A percentile compares a stretch with the other conserved stretches of the same genome.
These are phyloP conservation scores for Passer montanus DNA, from an alignment of 2,113 vertebrate genomes.

Conservation along the genomic window DNA sequence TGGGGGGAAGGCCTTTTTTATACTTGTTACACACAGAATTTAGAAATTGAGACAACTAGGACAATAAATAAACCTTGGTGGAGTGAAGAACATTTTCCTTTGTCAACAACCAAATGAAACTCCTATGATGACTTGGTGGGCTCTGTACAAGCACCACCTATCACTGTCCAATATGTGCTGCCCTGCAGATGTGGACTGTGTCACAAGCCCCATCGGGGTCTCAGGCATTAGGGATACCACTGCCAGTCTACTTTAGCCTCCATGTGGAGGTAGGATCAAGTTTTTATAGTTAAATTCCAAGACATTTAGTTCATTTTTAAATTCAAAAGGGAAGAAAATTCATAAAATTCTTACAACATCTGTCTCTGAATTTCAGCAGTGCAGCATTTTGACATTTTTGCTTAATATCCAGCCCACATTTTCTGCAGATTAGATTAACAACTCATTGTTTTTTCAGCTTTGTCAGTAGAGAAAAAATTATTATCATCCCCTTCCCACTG, in stretches of 20 bases:
- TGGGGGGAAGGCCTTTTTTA: background rate
- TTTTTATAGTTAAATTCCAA: background rate
- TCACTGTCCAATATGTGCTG: background rate
- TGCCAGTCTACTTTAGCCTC: background rate
- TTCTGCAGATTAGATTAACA: background rate
- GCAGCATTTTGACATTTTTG: background rate
- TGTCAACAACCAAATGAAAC: background rate
- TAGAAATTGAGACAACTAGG: background rate
- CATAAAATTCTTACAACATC: background rate
- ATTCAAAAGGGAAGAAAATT: background rate
- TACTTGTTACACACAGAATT: background rate
- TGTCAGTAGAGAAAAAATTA: background rate
- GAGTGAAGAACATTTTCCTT: background rate
- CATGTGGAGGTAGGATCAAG: background rate
- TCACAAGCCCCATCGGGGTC: background rate
- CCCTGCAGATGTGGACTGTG: background rate
- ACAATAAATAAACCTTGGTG: background rate
- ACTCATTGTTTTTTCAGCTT: background rate
- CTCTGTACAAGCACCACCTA: background rate
- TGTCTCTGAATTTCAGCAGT: background rate
- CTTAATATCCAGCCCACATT: background rate
- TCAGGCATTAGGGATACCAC: background rate
- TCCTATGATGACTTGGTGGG: background rate
- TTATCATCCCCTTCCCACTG: background rate
- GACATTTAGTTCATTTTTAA: background rate